phyloP scores from a whole-genome alignment of 2,888 invertebrate species.

The Laspeyria flexula region DNA sequence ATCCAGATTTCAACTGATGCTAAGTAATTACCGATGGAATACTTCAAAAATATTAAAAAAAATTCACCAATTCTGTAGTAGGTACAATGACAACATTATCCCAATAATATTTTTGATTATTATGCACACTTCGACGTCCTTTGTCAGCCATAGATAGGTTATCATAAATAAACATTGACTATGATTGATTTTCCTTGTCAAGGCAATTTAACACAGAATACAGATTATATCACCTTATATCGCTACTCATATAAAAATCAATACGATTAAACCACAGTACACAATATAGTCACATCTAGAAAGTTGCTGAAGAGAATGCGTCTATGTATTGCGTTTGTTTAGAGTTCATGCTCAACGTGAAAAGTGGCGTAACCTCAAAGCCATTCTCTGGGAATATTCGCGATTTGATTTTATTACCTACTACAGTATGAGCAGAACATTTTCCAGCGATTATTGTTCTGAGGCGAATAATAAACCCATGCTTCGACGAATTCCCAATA shows the following conservation, averaged over 20 bases:
- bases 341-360: constrained; percentile 28
- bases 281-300: neutral
- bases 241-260: neutral
- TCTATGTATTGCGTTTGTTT: constrained; percentile 21
- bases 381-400: constrained; percentile 14
- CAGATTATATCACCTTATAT: neutral
- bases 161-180: neutral
- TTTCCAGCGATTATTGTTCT: neutral
- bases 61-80: too few species aligned
- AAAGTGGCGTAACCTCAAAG: constrained; percentile 32
- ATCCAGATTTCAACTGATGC: too few species aligned
- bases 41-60: too few species aligned
- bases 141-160: neutral
- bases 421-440: neutral
- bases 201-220: neutral
- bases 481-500: neutral
- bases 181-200: constrained; percentile 6
- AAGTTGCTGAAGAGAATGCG: constrained; percentile 5
- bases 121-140: neutral
- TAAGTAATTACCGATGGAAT: too few species aligned
- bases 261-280: neutral
- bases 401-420: constrained; percentile 2
- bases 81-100: too few species aligned
- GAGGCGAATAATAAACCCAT: neutral
- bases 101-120: neutral